Conservation (phyloP, 2,888 invertebrate genomes). For the Eupeodes luniger region DNA sequence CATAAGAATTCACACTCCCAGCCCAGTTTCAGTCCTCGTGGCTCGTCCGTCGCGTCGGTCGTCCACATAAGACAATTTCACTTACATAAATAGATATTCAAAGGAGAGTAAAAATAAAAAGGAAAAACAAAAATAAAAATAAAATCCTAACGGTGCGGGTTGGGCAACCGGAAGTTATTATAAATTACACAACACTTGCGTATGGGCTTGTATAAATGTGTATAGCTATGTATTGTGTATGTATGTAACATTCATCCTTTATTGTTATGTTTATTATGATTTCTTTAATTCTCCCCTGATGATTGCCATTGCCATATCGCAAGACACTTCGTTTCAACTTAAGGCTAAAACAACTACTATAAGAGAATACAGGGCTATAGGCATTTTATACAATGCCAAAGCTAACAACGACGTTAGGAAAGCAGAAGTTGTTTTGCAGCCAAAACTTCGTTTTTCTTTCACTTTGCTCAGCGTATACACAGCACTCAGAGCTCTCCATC, state of each 20-base stretch:
- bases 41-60: background rate
- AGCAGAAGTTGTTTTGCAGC: conserved; percentile 18
- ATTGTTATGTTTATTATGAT: conserved; percentile 74
- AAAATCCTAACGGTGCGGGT: background rate
- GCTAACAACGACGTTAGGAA: background rate
- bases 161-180: conserved; percentile 50
- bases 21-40: too few species aligned
- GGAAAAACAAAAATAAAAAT: background rate
- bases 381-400: background rate
- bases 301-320: conserved; percentile 60
- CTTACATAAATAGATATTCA: conserved; percentile 22
- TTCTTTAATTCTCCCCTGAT: conserved; percentile 69
- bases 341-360: conserved; percentile 5
- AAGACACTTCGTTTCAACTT: conserved; percentile 38
- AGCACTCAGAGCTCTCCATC: background rate
- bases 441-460: conserved; percentile 30
- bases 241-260: conserved; percentile 46
- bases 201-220: conserved; percentile 13
- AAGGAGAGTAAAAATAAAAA: background rate
- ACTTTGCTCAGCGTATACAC: background rate
- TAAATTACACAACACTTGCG: conserved; percentile 67
- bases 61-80: background rate
- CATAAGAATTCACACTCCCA: conserved; percentile 9
- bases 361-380: background rate
- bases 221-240: background rate